Conservation (phyloP, 2,888 invertebrate species). For the Drosophila monieri region DNA sequence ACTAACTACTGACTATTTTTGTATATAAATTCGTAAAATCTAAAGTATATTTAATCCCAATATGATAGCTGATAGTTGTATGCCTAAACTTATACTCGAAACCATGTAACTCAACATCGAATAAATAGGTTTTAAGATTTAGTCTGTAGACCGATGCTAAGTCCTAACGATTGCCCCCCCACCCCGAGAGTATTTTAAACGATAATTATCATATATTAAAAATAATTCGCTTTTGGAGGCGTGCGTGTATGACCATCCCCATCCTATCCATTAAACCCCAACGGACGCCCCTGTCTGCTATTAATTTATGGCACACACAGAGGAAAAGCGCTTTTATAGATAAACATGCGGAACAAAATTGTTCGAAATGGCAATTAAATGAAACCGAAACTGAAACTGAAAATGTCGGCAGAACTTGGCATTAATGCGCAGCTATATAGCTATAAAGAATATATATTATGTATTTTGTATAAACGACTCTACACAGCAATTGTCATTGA, state of each 20-base stretch:
- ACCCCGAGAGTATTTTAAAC: slow-evolving; percentile 38
- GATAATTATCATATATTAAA: slow-evolving; percentile 43
- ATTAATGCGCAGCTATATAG: slow-evolving; percentile 39
- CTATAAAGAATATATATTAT: slow-evolving; percentile 11
- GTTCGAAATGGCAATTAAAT: slow-evolving; percentile 70
- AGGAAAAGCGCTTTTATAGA: slow-evolving; percentile 55
- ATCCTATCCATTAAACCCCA: not conserved
- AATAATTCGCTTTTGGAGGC: slow-evolving; percentile 44
- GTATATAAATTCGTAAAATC: slow-evolving; percentile 17
- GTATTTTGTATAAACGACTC: not conserved
- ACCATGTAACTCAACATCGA: slow-evolving; percentile 40
- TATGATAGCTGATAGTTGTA: not conserved
- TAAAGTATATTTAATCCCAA: no score
- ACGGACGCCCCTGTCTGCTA: slow-evolving; percentile 12
- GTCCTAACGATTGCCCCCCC: not conserved
- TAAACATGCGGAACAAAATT: slow-evolving; percentile 67
- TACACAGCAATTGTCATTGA: slow-evolving; percentile 40
- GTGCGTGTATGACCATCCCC: slow-evolving; percentile 1
- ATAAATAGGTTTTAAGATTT: slow-evolving; percentile 28
- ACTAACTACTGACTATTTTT: slow-evolving; percentile 35
- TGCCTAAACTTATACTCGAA: slow-evolving; percentile 3
- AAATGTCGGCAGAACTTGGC: slow-evolving; percentile 42
- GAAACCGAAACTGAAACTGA: slow-evolving; percentile 63
- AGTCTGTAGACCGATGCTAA: slow-evolving; percentile 30
- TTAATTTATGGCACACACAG: slow-evolving; percentile 43